phyloP scores from a whole-genome alignment of 53 echinoderm and acorn worm genomes.

The Holothuria leucospilota region DNA sequence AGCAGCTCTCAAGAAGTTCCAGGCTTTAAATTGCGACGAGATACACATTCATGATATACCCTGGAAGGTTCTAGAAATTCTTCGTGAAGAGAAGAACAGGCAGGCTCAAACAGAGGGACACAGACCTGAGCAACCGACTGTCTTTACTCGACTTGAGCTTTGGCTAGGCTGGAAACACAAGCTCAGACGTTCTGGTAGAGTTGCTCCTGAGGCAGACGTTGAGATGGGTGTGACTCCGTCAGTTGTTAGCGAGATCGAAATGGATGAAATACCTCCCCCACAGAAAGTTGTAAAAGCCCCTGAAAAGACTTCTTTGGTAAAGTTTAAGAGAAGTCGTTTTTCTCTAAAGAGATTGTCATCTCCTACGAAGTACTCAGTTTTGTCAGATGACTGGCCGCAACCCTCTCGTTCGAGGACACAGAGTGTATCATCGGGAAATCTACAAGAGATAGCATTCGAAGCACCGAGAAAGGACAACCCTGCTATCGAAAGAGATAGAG shows the following conservation, averaged over 20 bases:
- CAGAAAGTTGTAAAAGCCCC: neutral
- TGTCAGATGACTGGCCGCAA: neutral
- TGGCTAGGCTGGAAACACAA: neutral
- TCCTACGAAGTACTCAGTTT: neutral
- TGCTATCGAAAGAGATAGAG: neutral
- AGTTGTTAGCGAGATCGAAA: neutral
- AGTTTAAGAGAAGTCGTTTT: constrained; percentile 2
- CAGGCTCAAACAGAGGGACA: neutral
- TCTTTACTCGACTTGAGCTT: neutral
- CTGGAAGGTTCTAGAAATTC: constrained; percentile 6
- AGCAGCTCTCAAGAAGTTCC: constrained; percentile 9
- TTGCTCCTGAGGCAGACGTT: constrained; percentile 15
- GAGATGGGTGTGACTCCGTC: neutral
- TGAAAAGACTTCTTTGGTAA: neutral
- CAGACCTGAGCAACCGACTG: neutral
- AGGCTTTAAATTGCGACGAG: neutral
- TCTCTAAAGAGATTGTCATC: neutral
- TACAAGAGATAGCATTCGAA: neutral
- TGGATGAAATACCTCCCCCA: neutral
- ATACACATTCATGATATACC: constrained; percentile 25
- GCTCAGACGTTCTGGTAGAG: neutral
- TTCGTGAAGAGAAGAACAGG: constrained; percentile 15
- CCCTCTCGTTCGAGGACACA: neutral
- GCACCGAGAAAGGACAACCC: neutral
- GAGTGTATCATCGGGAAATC: neutral